A percentile compares a stretch with the other conserved stretches of the same genome.
These are phyloP conservation scores for Drosophila helvetica DNA, from an alignment of 2,888 invertebrate genomes.

Conservation along the genomic window DNA sequence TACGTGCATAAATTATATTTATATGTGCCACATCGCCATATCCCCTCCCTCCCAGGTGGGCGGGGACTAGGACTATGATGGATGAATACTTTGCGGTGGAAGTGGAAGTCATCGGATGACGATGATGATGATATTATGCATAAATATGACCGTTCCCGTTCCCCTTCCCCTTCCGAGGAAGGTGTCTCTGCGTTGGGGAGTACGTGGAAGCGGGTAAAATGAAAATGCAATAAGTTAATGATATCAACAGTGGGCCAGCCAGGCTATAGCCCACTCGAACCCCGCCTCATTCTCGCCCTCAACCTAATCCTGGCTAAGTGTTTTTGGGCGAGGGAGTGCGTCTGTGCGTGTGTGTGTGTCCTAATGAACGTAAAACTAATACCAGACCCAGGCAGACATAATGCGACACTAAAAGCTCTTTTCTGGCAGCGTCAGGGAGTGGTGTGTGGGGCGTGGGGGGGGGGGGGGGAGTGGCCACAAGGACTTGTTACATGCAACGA, in stretches of 20 bases:
- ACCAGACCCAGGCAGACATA: slow-evolving; percentile 51
- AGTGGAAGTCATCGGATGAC: slow-evolving; percentile 41
- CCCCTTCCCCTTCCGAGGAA: slow-evolving; percentile 16
- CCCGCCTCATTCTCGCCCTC: not conserved
- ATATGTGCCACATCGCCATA: slow-evolving; percentile 28
- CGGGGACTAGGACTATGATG: slow-evolving; percentile 61
- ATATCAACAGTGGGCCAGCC: slow-evolving; percentile 53
- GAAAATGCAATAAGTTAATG: slow-evolving; percentile 79
- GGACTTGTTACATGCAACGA: slow-evolving; percentile 26
- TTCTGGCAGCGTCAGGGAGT: slow-evolving; percentile 7
- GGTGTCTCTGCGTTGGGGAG: slow-evolving; percentile 20
- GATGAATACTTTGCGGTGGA: slow-evolving; percentile 62
- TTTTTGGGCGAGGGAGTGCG: not conserved
- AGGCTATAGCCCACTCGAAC: not conserved
- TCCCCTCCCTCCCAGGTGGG: slow-evolving; percentile 25
- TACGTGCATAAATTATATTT: slow-evolving; percentile 78
- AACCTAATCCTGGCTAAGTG: slow-evolving; percentile 39
- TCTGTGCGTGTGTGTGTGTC: not conserved
- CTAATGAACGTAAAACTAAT: slow-evolving; percentile 65
- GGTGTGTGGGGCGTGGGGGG: no score
- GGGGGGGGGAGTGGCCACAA: not conserved
- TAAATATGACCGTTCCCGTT: slow-evolving; percentile 59
- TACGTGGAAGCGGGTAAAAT: slow-evolving; percentile 37
- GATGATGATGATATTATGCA: slow-evolving; percentile 68
- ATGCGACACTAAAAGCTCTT: slow-evolving; percentile 64